These are phyloP conservation scores for Rhegmatorhina hoffmannsi DNA, from an alignment of 2,113 vertebrate species.

Conservation along the genomic window DNA sequence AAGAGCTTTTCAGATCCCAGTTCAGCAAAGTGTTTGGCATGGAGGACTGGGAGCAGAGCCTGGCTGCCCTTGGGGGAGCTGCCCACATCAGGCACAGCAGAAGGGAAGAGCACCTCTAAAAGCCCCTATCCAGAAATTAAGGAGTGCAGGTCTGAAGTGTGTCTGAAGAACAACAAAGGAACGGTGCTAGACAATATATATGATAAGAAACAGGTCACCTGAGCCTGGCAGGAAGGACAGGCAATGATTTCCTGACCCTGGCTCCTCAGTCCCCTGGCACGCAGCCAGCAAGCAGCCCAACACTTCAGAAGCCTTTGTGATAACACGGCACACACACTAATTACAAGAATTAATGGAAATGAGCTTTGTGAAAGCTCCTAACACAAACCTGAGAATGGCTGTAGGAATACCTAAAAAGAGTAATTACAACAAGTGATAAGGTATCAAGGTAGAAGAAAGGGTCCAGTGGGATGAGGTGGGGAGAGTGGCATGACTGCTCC, in stretches of 20 bases:
- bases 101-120: neutral
- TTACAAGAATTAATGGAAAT: neutral
- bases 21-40: neutral
- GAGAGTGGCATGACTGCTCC: neutral
- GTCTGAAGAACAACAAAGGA: neutral
- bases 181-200: neutral
- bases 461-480: neutral
- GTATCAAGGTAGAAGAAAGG: neutral
- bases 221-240: neutral
- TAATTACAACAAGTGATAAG: constrained; percentile 10
- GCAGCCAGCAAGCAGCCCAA: neutral
- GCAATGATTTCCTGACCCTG: neutral
- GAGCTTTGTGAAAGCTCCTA: neutral
- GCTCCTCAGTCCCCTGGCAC: neutral
- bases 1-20: neutral
- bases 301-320: neutral
- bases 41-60: neutral
- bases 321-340: neutral
- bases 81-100: neutral
- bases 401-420: neutral
- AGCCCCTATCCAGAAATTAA: neutral
- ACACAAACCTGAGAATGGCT: neutral
- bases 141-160: neutral
- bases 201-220: neutral
- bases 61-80: neutral